These are phyloP conservation scores for Silvanus unidentatus DNA, from an alignment of 2,888 invertebrate species.

Conservation along the genomic window DNA sequence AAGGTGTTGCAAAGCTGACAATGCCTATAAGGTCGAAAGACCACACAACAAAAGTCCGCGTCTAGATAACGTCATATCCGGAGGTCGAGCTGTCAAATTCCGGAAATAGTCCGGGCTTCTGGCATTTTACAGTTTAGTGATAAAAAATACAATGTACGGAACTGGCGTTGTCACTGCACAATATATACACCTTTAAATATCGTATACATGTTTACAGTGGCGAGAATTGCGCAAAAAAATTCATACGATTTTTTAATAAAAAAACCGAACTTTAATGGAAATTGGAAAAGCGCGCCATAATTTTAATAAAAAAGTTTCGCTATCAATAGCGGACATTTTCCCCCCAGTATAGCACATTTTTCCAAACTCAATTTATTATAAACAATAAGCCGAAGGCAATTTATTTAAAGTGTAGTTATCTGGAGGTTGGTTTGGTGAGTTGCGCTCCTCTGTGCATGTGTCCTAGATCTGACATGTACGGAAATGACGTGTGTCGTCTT, in stretches of 20 bases:
- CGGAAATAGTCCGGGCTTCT: constrained; percentile 44
- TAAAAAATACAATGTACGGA: constrained; percentile 39
- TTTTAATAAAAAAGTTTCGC: no score
- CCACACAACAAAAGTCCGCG: constrained; percentile 34
- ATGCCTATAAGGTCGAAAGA: constrained; percentile 27
- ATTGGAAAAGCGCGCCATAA: no score
- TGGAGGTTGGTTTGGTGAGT: constrained; percentile 18
- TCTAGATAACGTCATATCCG: constrained; percentile 45
- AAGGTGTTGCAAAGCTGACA: constrained; percentile 23
- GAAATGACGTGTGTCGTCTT: constrained; percentile 49
- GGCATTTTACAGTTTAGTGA: constrained; percentile 37
- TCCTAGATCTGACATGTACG: constrained; percentile 44
- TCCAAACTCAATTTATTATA: constrained; percentile 2
- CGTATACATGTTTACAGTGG: no score
- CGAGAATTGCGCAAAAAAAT: not conserved
- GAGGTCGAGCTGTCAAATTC: constrained; percentile 45
- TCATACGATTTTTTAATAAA: no score
- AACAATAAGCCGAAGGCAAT: constrained; percentile 20
- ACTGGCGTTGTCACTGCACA: not conserved
- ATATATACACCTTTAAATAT: not conserved
- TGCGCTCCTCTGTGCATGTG: constrained; percentile 19
- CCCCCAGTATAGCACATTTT: no score
- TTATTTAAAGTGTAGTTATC: constrained; percentile 27
- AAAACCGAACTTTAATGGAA: no score
- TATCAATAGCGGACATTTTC: no score